phyloP scores from a whole-genome alignment of 2,888 invertebrate species.

The Timema cristinae region DNA sequence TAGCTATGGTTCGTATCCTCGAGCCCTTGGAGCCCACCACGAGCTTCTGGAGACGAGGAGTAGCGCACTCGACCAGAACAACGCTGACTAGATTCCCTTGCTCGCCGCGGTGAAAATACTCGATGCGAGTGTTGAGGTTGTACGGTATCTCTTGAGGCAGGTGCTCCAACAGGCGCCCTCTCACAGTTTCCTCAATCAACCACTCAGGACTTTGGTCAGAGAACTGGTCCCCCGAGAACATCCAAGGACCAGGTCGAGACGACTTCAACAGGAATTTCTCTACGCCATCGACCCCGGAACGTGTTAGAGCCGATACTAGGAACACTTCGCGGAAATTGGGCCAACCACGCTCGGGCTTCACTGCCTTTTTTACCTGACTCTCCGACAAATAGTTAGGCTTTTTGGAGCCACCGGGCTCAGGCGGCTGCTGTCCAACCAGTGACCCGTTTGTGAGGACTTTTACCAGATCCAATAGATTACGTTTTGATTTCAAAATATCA shows the following conservation, averaged over 20 bases:
- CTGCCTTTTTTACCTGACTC: slow-evolving; percentile 30
- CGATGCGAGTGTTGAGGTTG: slow-evolving; percentile 58
- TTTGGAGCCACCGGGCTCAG: background rate
- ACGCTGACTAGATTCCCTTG: slow-evolving; percentile 56
- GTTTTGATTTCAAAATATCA: slow-evolving; percentile 65
- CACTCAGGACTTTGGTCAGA: slow-evolving; percentile 70
- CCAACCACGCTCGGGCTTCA: slow-evolving; percentile 52
- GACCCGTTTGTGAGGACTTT: slow-evolving; percentile 57
- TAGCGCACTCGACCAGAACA: slow-evolving; percentile 61
- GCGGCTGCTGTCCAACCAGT: slow-evolving; percentile 38
- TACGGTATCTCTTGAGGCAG: slow-evolving; percentile 87
- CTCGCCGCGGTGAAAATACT: slow-evolving; percentile 55
- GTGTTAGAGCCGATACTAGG: slow-evolving; percentile 81
- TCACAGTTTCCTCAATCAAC: slow-evolving; percentile 68
- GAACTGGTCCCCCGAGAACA: slow-evolving; percentile 61
- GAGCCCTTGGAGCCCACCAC: slow-evolving; percentile 66
- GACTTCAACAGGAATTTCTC: slow-evolving; percentile 66
- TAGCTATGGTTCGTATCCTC: slow-evolving; percentile 66
- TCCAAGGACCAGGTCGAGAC: slow-evolving; percentile 64
- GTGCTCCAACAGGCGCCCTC: slow-evolving; percentile 79
- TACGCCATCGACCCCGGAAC: slow-evolving; percentile 68
- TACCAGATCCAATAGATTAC: slow-evolving; percentile 68
- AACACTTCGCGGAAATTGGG: slow-evolving; percentile 84
- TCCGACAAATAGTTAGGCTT: slow-evolving; percentile 30
- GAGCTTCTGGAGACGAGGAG: slow-evolving; percentile 57